Percentiles rank a stretch among this genome's conserved stretches.
Conservation (phyloP, 2,797 vertebrate genomes). For the Calcarius lapponicus region DNA sequence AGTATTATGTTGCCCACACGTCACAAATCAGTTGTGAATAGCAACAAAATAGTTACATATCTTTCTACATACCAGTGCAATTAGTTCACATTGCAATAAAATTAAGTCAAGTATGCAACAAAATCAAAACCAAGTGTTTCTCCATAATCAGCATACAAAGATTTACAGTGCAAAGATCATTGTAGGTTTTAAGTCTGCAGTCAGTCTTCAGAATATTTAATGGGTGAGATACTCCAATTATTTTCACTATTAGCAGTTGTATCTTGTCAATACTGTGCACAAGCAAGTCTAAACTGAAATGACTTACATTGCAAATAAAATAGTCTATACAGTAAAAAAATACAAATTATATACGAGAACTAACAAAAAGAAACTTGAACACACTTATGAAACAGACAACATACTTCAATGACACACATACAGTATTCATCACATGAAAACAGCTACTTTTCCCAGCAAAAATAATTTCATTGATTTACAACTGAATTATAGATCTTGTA, state of each 20-base stretch:
- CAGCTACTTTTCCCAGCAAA: slow-evolving; percentile 75
- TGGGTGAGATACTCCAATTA: slow-evolving; percentile 53
- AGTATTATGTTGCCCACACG: slow-evolving; percentile 62
- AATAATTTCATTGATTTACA: slow-evolving; percentile 75
- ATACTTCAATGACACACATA: slow-evolving; percentile 68
- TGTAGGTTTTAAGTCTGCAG: slow-evolving; percentile 72
- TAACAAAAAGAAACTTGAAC: slow-evolving; percentile 77
- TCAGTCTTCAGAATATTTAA: slow-evolving; percentile 66
- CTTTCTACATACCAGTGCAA: slow-evolving; percentile 81
- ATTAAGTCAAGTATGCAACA: slow-evolving; percentile 81
- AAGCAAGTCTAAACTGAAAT: slow-evolving; percentile 70
- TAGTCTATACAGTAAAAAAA: slow-evolving; percentile 79
- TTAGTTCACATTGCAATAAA: slow-evolving; percentile 82
- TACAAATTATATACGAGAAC: slow-evolving; percentile 77
- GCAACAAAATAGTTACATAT: slow-evolving; percentile 72
- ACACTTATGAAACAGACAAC: slow-evolving; percentile 71
- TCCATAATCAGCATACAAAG: slow-evolving; percentile 70
- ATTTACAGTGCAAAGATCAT: slow-evolving; percentile 80
- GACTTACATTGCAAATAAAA: slow-evolving; percentile 78
- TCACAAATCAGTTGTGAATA: slow-evolving; percentile 71
- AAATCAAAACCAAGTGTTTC: slow-evolving; percentile 76
- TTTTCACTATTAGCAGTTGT: slow-evolving; percentile 69
- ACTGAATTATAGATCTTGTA: slow-evolving; percentile 65
- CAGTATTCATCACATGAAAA: slow-evolving; percentile 76
- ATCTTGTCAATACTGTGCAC: slow-evolving; percentile 76